phyloP scores from a whole-genome alignment of 2,113 vertebrate genomes.

The Tragelaphus imberbis region DNA sequence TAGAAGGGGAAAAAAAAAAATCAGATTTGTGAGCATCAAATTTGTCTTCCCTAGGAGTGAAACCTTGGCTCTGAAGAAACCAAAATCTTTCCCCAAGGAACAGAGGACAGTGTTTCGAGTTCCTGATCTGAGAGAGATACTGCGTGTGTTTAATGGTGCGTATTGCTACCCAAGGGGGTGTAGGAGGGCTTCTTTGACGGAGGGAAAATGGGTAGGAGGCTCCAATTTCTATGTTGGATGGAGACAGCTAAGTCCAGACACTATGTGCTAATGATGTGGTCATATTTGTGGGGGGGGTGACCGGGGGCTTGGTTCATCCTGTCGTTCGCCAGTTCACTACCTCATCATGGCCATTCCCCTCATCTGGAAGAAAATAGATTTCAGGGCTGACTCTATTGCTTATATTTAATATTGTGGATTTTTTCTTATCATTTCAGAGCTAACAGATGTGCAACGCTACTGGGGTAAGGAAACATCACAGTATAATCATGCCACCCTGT shows the following conservation, averaged over 20 bases:
- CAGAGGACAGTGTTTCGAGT: not conserved
- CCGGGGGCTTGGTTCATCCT: not conserved
- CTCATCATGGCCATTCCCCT: not conserved
- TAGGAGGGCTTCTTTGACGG: no score
- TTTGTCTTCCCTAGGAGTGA: not conserved
- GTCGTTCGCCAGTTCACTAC: not conserved
- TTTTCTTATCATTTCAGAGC: slow-evolving; percentile 11
- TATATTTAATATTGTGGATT: not conserved
- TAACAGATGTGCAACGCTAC: not conserved
- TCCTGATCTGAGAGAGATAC: not conserved
- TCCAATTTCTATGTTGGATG: not conserved
- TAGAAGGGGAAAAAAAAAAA: fast-evolving
- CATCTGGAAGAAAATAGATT: not conserved
- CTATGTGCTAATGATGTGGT: not conserved
- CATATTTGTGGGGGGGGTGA: not conserved
- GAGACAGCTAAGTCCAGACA: not conserved
- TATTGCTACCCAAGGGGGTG: fast-evolving
- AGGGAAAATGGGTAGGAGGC: not conserved
- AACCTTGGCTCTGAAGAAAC: not conserved
- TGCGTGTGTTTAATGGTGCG: not conserved
- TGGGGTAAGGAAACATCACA: not conserved
- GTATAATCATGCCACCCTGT: not conserved
- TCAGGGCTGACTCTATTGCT: not conserved
- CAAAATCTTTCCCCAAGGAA: not conserved
- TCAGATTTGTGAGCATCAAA: not conserved